Evolutionary conservation across 2,113 vertebrate species (phyloP).

Genomic region (Cranoglanis bouderius): DNA sequence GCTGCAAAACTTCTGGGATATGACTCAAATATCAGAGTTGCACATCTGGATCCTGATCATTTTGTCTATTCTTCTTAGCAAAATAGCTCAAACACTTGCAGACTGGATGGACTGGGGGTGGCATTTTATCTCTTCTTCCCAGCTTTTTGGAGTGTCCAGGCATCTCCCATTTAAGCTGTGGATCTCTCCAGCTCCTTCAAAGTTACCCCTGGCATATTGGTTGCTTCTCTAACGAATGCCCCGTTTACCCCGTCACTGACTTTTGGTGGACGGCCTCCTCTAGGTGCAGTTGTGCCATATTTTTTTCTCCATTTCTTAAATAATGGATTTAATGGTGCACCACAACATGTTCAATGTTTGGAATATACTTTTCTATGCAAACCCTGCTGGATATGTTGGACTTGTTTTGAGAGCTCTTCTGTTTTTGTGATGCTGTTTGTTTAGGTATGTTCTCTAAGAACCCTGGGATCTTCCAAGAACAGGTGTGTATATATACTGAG

Average conservation of each 20-base stretch:
- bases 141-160: background rate
- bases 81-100: background rate
- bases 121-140: too few relatives aligned
- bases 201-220: background rate
- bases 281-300: background rate
- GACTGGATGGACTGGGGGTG: background rate
- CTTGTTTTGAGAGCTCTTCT: background rate
- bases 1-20: background rate
- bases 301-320: background rate
- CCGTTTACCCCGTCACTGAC: too few relatives aligned
- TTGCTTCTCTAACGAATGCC: too few relatives aligned
- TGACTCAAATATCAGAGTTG: background rate
- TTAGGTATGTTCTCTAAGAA: background rate
- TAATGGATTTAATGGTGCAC: background rate
- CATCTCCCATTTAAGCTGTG: background rate
- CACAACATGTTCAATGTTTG: background rate
- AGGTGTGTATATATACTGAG: background rate
- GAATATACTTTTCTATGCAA: background rate
- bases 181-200: background rate
- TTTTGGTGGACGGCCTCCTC: background rate
- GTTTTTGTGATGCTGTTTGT: background rate
- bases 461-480: background rate
- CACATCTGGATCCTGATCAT: constrained; percentile 10
- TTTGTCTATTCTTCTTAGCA: background rate
- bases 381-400: background rate